These are phyloP conservation scores for Corythoichthys haematopterus DNA, from an alignment of 2,113 vertebrate genomes.

Conservation along the genomic window DNA sequence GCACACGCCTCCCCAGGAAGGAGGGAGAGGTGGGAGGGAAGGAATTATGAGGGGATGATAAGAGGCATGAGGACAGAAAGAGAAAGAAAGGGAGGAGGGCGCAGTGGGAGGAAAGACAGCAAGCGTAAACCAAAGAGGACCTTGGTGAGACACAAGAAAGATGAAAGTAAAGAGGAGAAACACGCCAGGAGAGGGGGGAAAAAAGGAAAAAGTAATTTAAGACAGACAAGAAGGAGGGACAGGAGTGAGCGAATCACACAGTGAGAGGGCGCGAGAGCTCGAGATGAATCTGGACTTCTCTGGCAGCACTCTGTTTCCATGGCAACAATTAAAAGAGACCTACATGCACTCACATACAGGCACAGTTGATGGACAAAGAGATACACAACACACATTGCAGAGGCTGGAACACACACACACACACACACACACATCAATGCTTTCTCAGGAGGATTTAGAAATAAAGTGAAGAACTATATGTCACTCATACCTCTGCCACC, in stretches of 20 bases:
- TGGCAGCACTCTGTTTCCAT: conserved; percentile 78
- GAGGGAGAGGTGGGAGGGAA: conserved; percentile 38
- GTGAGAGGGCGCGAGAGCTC: conserved; percentile 21
- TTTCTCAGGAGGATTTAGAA: background rate
- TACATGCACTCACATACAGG: conserved; percentile 48
- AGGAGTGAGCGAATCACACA: conserved; percentile 14
- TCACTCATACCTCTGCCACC: background rate
- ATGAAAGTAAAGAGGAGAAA: conserved; percentile 26
- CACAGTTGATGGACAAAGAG: conserved; percentile 64
- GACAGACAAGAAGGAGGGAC: conserved; percentile 2
- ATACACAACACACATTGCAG: conserved; percentile 34
- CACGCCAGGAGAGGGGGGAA: background rate
- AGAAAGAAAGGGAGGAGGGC: conserved; percentile 11
- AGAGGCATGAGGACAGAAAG: conserved; percentile 8
- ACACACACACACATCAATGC: conserved; percentile 12
- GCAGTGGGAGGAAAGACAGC: conserved; percentile 6
- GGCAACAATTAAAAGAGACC: conserved; percentile 79
- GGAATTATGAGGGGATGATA: conserved; percentile 26
- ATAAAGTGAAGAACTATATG: background rate
- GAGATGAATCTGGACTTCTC: conserved; percentile 70
- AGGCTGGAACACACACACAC: conserved; percentile 10
- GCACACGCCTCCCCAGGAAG: conserved; percentile 64
- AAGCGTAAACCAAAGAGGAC: conserved; percentile 24
- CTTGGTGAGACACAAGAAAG: conserved; percentile 23
- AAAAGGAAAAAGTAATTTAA: conserved; percentile 9